Percentiles rank a stretch among this genome's conserved stretches.
Evolutionary conservation across 2,113 vertebrate genomes (phyloP).

Genomic region (Menura novaehollandiae): DNA sequence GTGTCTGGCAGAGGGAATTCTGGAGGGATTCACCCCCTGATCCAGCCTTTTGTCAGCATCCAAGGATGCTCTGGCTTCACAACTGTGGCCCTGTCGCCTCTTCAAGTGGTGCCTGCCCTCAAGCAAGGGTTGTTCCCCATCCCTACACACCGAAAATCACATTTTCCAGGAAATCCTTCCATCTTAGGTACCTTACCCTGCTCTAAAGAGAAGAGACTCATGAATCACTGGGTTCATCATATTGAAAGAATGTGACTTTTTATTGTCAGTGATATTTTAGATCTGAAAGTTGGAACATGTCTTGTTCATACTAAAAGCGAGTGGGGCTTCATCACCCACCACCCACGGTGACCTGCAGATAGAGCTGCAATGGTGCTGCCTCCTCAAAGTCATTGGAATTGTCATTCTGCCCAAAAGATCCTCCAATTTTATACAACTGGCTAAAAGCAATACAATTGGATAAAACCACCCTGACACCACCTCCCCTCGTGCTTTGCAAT

Average conservation of each 20-base stretch:
- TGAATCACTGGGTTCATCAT: conserved; percentile 33
- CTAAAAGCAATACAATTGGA: not conserved
- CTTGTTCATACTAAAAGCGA: conserved; percentile 2
- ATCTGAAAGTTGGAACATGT: conserved; percentile 12
- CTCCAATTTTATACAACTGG: not conserved
- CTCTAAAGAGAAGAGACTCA: not conserved
- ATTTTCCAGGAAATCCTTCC: not conserved
- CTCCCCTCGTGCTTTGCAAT: rapidly evolving
- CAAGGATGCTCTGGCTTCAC: not conserved
- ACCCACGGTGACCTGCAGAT: conserved; percentile 28
- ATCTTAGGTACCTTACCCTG: not conserved
- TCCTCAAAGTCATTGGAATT: not conserved
- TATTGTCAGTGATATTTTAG: conserved; percentile 42
- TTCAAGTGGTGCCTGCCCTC: not conserved
- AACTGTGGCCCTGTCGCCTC: not conserved
- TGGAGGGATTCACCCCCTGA: not conserved
- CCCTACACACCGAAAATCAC: rapidly evolving
- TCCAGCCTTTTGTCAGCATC: not conserved
- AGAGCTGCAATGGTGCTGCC: conserved; percentile 1
- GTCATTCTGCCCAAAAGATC: not conserved
- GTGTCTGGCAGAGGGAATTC: not conserved
- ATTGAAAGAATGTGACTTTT: conserved; percentile 29
- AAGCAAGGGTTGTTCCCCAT: not conserved
- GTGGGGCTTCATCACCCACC: conserved; percentile 13
- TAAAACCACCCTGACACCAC: not conserved